Evolutionary conservation across 2,113 vertebrate species (phyloP).

Genomic region (Marmota monax): DNA sequence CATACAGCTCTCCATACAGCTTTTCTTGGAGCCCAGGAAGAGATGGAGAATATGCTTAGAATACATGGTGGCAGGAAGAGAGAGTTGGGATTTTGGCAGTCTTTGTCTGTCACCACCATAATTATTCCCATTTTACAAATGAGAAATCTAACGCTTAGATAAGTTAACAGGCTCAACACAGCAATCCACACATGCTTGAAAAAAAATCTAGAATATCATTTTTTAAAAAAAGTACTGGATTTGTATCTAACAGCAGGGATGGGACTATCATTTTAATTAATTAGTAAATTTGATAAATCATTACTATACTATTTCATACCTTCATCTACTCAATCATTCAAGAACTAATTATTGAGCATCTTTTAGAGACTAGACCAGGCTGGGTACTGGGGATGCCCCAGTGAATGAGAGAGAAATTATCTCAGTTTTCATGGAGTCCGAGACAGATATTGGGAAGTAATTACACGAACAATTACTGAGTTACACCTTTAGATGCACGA

Average conservation of each 20-base stretch:
- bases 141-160: background rate
- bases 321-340: background rate
- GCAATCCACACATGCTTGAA: background rate
- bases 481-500: background rate
- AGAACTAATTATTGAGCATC: background rate
- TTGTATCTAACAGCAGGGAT: background rate
- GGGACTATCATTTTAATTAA: background rate
- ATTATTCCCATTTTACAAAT: constrained; percentile 31
- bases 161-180: background rate
- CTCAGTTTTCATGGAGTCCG: background rate
- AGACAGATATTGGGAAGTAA: background rate
- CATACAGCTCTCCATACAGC: too few relatives aligned
- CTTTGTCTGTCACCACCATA: background rate
- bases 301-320: background rate
- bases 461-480: background rate
- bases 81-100: too few relatives aligned
- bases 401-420: background rate
- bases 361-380: background rate
- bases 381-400: background rate
- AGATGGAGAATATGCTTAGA: too few relatives aligned
- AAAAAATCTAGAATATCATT: background rate
- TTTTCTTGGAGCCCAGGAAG: too few relatives aligned
- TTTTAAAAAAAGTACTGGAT: background rate
- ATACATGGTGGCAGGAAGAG: too few relatives aligned
- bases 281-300: background rate